Base-by-base conservation (phyloP, 2,113 vertebrate genomes). In the Phasianus colchicus region DNA sequence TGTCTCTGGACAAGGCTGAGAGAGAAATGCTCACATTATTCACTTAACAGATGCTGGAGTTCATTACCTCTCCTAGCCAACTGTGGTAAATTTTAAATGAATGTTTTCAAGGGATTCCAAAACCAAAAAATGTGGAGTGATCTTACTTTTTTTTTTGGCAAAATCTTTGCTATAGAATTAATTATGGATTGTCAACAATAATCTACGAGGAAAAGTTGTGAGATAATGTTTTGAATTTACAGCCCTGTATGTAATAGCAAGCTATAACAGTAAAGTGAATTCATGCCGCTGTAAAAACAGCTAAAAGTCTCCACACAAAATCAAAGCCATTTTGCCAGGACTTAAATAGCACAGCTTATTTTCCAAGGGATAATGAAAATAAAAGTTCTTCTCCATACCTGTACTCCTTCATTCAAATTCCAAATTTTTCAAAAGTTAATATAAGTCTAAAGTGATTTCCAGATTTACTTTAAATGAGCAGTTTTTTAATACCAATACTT, bases 241-340 rank as follows among this genome's bases (percentile, higher is more conserved):
- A 89, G 65, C 55, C 63, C 75, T 54, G 48, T 88, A 82, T 73
- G 80, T 48, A 93, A 88, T 78, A 91, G 48, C 65, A 83, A 92
- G 61, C 60, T 83, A 32, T 64, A 91, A 50, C 47, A 82, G 9
- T 67, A 71, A 83, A 95, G 32, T 52, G 69, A 83, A 95, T 92
- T 96, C 90, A 95, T 84, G 72, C 52, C 82, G 88, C 78, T 60
- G 10, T 83, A 86, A 95, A 92, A 47, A 1, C 67, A 91, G 89
- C 71, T 73, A 89, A 88, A 92, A 91, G 6, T 61, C 76, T 83
- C 86, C 61, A 78, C 25, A 63, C 43, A 92, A 78, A 94, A 81
- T 71, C 85, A 94, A 78, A 29, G 19, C 40, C 75, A 69, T 40
- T 70, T 65, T 89, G 72, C 47, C 72, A 83, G 64, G 50, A 64